These are phyloP conservation scores for Paraplagusia blochii DNA, from an alignment of 2,113 vertebrate genomes.

Conservation along the genomic window DNA sequence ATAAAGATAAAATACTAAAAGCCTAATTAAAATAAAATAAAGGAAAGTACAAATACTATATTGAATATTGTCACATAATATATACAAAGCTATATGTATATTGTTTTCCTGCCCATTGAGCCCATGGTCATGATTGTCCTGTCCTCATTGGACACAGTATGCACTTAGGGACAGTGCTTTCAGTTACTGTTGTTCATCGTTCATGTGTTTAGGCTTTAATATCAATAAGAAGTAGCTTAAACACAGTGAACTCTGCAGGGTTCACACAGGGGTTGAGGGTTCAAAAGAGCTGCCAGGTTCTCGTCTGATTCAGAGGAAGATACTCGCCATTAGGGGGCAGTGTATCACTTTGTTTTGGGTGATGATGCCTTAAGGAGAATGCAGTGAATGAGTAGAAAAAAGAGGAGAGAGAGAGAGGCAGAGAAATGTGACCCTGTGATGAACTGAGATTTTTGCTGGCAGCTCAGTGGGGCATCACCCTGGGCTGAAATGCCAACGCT, in stretches of 20 bases:
- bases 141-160: conserved; percentile 1
- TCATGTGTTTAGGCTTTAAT: conserved; percentile 42
- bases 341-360: conserved; percentile 30
- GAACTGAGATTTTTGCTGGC: conserved; percentile 73
- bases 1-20: too few species aligned
- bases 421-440: conserved; percentile 74
- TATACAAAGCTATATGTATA: too few species aligned
- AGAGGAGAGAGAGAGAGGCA: conserved; percentile 41
- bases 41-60: too few species aligned
- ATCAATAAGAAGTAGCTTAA: conserved; percentile 64
- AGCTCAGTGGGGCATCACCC: conserved; percentile 62
- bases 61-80: too few species aligned
- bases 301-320: background rate
- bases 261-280: conserved; percentile 57
- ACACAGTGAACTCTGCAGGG: conserved; percentile 58
- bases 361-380: conserved; percentile 17
- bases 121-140: background rate
- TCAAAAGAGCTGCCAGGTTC: conserved; percentile 54
- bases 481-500: conserved; percentile 69
- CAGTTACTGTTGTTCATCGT: conserved; percentile 11
- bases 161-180: conserved; percentile 22
- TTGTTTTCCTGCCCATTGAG: too few species aligned
- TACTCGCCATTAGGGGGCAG: conserved; percentile 61
- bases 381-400: conserved; percentile 56
- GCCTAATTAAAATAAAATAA: too few species aligned